Evolutionary conservation across 2,888 invertebrate genomes (phyloP), one percentile per base, ranked within the genome.

Genomic region (Ichneumoninae sp.): DNA sequence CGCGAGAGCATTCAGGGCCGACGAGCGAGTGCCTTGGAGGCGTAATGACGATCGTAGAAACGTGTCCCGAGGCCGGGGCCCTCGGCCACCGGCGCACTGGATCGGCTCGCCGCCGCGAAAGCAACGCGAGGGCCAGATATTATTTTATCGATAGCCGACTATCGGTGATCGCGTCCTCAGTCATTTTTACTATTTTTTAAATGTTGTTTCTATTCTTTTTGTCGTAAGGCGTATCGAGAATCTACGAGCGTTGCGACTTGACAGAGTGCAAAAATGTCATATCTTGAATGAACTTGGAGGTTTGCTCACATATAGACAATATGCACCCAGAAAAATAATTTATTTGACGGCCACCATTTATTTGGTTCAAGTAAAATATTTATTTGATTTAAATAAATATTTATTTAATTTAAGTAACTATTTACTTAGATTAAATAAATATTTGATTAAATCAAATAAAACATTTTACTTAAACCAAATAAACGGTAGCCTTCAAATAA

Each of bases 1-100:
- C 79, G 44, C 44, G 44, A 47, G 44, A 83, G 76, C 54, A 71
- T 83, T 91, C 92, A 92, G 91, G 92, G 92, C 91, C 92, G 90
- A 92, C 91, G 74, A 83, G 83, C 86, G 88, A 90, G 86, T 89
- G 90, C 92, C 92, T 92, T 92, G 92, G 90, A 92, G 89, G 89
- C 89, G 89, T 90, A 91, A 91, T 92, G 91, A 92, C 91, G 91
- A 91, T 91, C 90, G 90, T 91, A 90, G 90, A 91, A 91, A 91
- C 90, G 77, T 68, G 76, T 89, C 87, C 91, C 92, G 92, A 92
- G 92, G 92, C 89, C 92, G 89, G 84, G 89, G 85, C 84, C 83
- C 86, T 83, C 79, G 81, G 57, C 71, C 63, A 69, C 70, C 65
- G 63, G 69, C 69, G 65, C 40, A 5, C 63, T 44, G 40, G 47